Conservation (phyloP, 2,888 invertebrate genomes). For the Tolmerus cingulatus region DNA sequence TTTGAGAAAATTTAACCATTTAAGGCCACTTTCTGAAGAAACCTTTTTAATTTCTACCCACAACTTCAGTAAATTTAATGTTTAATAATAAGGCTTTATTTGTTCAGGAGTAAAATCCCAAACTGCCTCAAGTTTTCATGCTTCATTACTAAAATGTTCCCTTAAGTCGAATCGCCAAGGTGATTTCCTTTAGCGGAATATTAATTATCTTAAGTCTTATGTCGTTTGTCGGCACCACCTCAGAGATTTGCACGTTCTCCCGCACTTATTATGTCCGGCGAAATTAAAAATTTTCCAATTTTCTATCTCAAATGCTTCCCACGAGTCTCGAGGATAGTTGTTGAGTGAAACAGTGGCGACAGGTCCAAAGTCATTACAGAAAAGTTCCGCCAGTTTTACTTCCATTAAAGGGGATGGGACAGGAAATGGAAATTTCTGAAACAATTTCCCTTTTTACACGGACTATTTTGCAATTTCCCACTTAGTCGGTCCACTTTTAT, state of each 20-base stretch:
- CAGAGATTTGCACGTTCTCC: not conserved
- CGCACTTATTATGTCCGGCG: not conserved
- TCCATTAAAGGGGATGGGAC: not conserved
- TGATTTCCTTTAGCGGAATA: not conserved
- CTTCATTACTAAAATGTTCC: too few relatives aligned
- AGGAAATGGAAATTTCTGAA: slow-evolving; percentile 29
- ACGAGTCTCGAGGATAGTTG: not conserved
- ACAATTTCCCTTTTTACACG: slow-evolving; percentile 4
- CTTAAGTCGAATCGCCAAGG: not conserved
- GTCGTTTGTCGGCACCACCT: not conserved
- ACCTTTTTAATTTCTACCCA: too few relatives aligned
- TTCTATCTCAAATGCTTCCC: not conserved
- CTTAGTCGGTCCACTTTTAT: not conserved
- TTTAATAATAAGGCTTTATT: too few relatives aligned
- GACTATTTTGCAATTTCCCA: slow-evolving; percentile 36
- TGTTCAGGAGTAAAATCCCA: too few relatives aligned
- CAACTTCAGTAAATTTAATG: too few relatives aligned
- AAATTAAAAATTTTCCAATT: not conserved
- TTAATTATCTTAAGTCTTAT: not conserved
- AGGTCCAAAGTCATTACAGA: slow-evolving; percentile 21
- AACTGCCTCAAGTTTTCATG: too few relatives aligned
- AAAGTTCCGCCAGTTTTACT: slow-evolving; percentile 6
- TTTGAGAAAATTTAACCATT: too few relatives aligned
- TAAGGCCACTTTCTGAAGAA: too few relatives aligned
- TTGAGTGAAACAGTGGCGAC: not conserved